Evolutionary conservation across 2,113 vertebrate species (phyloP).

Genomic region (Emydura subglobosa): DNA sequence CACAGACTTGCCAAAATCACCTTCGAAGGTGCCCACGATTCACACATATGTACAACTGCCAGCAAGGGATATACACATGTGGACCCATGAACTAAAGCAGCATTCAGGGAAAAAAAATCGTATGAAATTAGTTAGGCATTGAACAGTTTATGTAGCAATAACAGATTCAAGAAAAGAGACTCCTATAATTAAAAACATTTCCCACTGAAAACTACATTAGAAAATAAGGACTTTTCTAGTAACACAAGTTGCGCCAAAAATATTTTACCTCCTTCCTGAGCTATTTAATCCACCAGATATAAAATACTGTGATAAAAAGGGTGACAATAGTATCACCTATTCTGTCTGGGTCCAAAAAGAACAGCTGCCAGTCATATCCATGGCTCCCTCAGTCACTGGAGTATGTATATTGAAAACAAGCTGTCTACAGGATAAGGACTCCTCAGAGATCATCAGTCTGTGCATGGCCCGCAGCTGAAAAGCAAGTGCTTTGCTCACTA

Average conservation of each 20-base stretch:
- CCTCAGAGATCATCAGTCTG: conserved; percentile 62
- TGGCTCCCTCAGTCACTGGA: conserved; percentile 52
- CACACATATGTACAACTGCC: not conserved
- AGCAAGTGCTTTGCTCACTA: conserved; percentile 57
- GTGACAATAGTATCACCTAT: conserved; percentile 45
- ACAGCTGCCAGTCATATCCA: conserved; percentile 77
- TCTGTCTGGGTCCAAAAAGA: conserved; percentile 49
- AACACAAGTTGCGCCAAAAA: conserved; percentile 26
- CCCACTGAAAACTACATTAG: not conserved
- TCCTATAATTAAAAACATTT: conserved; percentile 12
- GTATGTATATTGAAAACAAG: conserved; percentile 53
- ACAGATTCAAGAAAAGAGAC: not conserved
- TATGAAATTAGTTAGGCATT: not conserved
- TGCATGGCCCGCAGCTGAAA: conserved; percentile 68
- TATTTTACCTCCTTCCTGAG: conserved; percentile 7
- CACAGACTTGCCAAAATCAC: not conserved
- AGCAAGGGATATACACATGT: not conserved
- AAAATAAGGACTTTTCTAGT: conserved; percentile 24
- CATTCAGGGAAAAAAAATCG: not conserved
- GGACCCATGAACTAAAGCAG: not conserved
- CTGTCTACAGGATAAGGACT: conserved; percentile 70
- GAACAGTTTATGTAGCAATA: not conserved
- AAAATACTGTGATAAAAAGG: conserved; percentile 55
- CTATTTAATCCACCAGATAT: conserved; percentile 39
- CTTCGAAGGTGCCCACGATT: not conserved